Conservation (phyloP, 2,888 invertebrate species). For the Nineta flava region DNA sequence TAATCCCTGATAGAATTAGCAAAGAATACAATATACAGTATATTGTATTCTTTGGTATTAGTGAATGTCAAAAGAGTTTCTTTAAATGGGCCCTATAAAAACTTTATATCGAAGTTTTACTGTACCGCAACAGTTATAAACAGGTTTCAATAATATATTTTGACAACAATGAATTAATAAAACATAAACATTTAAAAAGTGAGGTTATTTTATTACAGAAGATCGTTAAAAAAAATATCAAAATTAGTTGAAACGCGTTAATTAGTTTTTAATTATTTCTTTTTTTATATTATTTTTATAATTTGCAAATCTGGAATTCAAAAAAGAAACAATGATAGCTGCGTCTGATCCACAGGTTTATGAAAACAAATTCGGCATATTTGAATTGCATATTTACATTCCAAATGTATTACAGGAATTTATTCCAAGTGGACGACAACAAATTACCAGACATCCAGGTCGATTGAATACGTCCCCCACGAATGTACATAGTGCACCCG, state of each 20-base stretch:
- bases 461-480: slow-evolving; percentile 36
- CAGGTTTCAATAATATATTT: too few relatives aligned
- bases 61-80: too few relatives aligned
- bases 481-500: slow-evolving; percentile 33
- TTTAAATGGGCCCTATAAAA: too few relatives aligned
- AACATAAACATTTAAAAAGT: neutral
- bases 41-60: too few relatives aligned
- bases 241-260: neutral
- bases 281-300: slow-evolving; percentile 8
- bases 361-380: slow-evolving; percentile 1
- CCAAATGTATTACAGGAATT: slow-evolving; percentile 46
- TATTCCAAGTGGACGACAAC: slow-evolving; percentile 74
- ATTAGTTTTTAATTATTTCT: neutral
- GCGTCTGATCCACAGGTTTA: slow-evolving; percentile 77
- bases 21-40: too few relatives aligned
- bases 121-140: too few relatives aligned
- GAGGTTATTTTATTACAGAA: neutral
- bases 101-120: too few relatives aligned
- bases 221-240: neutral
- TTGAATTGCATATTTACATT: slow-evolving; percentile 2
- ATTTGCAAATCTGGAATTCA: slow-evolving; percentile 76
- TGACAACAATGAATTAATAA: neutral
- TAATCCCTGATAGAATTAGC: too few relatives aligned
- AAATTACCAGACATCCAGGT: slow-evolving; percentile 60
- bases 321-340: slow-evolving; percentile 70